Conservation (phyloP, 2,113 vertebrate species). For the Lepisosteus oculatus region DNA sequence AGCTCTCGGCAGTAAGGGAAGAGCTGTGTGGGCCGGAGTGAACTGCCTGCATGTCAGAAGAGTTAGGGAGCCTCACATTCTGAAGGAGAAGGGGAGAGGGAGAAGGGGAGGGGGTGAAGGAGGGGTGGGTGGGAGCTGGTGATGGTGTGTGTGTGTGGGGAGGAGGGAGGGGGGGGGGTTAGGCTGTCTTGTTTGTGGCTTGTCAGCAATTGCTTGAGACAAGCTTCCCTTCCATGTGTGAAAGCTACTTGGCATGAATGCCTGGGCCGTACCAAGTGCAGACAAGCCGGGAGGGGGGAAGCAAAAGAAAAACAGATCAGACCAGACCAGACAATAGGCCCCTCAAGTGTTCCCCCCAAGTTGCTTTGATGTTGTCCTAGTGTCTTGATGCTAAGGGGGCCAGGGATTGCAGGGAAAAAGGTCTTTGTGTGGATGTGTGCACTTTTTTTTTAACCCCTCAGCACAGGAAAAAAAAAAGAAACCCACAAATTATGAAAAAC, state of each 20-base stretch:
- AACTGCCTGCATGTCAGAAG: conserved; percentile 25
- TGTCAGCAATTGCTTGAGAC: conserved; percentile 88
- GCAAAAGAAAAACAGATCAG: conserved; percentile 67
- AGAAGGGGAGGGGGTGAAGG: conserved; percentile 17
- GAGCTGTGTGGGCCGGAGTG: conserved; percentile 17
- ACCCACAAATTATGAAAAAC: conserved; percentile 60
- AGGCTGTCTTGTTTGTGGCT: conserved; percentile 84
- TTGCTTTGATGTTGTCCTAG: conserved; percentile 80
- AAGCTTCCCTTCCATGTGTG: conserved; percentile 81
- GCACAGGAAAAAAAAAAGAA: conserved; percentile 49
- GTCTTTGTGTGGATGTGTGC: conserved; percentile 63
- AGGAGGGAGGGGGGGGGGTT: conserved; percentile 36
- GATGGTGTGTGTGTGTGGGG: conserved; percentile 30
- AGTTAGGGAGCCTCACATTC: conserved; percentile 32
- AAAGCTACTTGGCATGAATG: conserved; percentile 88
- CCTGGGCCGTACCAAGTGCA: conserved; percentile 82
- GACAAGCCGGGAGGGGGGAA: conserved; percentile 69
- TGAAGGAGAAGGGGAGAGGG: conserved; percentile 21
- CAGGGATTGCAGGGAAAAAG: conserved; percentile 61
- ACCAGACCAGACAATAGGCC: conserved; percentile 80
- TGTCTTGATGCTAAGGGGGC: conserved; percentile 70
- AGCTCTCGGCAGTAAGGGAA: conserved; percentile 12
- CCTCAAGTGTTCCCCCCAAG: conserved; percentile 74
- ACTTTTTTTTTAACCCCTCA: conserved; percentile 48
- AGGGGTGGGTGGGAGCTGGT: conserved; percentile 8